Evolutionary conservation across 2,797 vertebrate genomes (phyloP).

Genomic region (Fratercula arctica): DNA sequence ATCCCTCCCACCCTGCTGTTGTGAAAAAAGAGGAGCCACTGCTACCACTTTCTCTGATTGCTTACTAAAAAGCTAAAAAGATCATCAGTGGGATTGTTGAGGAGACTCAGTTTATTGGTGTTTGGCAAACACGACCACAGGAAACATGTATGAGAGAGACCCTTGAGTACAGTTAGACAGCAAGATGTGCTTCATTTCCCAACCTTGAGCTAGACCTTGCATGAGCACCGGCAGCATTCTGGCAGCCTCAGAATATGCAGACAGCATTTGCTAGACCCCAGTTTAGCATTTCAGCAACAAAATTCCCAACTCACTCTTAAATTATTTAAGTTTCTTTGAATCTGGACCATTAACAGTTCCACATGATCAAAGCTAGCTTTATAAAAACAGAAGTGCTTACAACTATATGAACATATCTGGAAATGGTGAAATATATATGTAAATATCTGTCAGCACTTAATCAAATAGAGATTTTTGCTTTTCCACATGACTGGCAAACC

Average conservation of each 20-base stretch:
- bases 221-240: background rate
- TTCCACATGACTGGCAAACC: constrained; percentile 29
- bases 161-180: background rate
- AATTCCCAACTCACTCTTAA: background rate
- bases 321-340: background rate
- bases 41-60: background rate
- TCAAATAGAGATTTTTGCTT: constrained; percentile 39
- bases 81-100: background rate
- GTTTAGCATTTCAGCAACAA: background rate
- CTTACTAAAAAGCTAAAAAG: background rate
- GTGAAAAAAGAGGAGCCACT: background rate
- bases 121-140: background rate
- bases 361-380: background rate
- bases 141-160: accelerated
- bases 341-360: background rate
- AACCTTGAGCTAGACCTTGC: background rate
- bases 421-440: background rate
- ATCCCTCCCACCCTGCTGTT: background rate
- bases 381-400: background rate
- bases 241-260: background rate
- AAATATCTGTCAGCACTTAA: constrained; percentile 29
- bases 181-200: background rate
- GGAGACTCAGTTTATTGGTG: background rate
- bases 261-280: background rate
- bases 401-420: background rate